Conservation (phyloP, 2,797 vertebrate species). For the Erethizon dorsatum region DNA sequence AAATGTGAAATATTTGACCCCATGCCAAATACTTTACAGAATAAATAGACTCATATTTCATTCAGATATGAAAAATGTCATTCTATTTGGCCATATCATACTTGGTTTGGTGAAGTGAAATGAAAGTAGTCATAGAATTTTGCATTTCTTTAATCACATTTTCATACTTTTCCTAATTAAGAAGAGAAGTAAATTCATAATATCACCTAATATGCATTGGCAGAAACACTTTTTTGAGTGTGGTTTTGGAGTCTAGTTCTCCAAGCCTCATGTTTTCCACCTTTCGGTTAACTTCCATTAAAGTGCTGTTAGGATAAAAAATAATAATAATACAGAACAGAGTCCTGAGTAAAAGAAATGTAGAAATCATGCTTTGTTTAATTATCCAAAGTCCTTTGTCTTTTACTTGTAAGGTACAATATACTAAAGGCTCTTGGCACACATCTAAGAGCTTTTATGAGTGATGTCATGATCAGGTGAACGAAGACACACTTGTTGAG, state of each 20-base stretch:
- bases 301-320: conserved; percentile 46
- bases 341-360: conserved; percentile 61
- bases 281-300: conserved; percentile 62
- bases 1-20: neutral
- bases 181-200: neutral
- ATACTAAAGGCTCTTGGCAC: conserved; percentile 71
- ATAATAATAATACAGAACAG: neutral
- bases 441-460: conserved; percentile 68
- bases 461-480: conserved; percentile 46
- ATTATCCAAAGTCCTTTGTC: conserved; percentile 78
- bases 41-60: neutral
- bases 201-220: neutral
- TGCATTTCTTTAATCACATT: conserved; percentile 41
- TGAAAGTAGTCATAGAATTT: neutral
- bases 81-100: neutral
- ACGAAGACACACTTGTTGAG: conserved; percentile 79
- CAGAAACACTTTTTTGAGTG: neutral
- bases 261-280: neutral
- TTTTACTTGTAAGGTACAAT: conserved; percentile 74
- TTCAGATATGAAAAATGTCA: neutral
- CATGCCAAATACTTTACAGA: neutral
- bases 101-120: conserved; percentile 33
- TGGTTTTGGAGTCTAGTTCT: conserved; percentile 3
- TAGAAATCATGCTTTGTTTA: conserved; percentile 73
- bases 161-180: conserved; percentile 61